phyloP scores from a whole-genome alignment of 2,797 vertebrate genomes.

The Tapirus indicus region DNA sequence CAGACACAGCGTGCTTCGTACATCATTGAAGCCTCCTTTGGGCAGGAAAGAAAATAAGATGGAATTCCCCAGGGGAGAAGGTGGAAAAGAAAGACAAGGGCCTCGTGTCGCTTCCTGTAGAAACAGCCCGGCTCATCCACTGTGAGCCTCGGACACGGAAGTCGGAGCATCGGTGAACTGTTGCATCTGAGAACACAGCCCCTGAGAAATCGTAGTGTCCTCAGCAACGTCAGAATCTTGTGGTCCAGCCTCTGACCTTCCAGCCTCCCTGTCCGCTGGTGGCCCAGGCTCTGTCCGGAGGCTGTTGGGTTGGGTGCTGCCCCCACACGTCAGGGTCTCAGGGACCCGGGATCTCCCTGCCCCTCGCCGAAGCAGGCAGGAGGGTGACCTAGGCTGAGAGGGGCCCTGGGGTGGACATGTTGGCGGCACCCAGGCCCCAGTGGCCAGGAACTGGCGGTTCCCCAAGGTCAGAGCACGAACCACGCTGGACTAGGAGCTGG shows the following conservation, averaged over 20 bases:
- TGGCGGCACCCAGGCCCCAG: too few relatives aligned
- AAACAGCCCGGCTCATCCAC: not conserved
- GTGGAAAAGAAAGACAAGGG: not conserved
- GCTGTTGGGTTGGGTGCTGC: not conserved
- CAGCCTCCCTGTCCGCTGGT: not conserved
- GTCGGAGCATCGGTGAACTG: accelerated
- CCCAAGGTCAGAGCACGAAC: not conserved
- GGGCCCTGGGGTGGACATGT: too few relatives aligned
- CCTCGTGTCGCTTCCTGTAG: not conserved
- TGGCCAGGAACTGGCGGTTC: not conserved
- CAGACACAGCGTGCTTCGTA: not conserved
- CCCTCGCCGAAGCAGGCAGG: not conserved
- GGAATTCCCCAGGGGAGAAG: not conserved
- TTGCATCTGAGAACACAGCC: not conserved
- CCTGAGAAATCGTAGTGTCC: not conserved
- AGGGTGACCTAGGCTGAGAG: not conserved
- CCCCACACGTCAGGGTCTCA: not conserved
- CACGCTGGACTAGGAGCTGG: not conserved
- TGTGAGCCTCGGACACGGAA: accelerated
- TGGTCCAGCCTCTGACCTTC: not conserved
- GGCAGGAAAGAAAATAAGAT: not conserved
- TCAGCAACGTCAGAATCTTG: not conserved
- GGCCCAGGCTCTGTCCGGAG: not conserved
- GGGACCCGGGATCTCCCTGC: not conserved
- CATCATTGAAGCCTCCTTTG: not conserved